Evolutionary conservation across 1,140 invertebrate species (phyloP), one percentile per base, ranked within the genome.

Genomic region (Calliopsis andreniformis): DNA sequence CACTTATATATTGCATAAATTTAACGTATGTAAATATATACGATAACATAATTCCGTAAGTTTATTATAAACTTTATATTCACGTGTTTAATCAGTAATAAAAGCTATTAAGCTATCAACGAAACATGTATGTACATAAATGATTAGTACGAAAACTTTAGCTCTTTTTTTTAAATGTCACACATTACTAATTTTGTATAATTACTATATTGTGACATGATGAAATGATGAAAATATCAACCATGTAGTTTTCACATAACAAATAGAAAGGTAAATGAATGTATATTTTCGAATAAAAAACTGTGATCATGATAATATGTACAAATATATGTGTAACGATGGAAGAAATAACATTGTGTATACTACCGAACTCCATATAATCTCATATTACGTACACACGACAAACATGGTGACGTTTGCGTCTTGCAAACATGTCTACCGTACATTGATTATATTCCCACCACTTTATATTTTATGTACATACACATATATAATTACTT

Each of bases 371-470:
- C 62, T 67, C 42, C 55, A 42, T 69, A 58, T 76, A 76, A 76
- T 42, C 63, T 69, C 73, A 69, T 76, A 76, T 69, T 76, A 67
- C 77, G 51, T 45, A 63, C 67, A 69, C 47, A 70, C 64, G 64
- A 76, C 47, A 39, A 67, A 58, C 69, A 77, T 59, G 43, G 64
- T 70, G 64, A 77, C 75, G 75, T 77, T 82, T 85, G 78, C 79
- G 72, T 84, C 73, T 72, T 59, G 56, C 72, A 71, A 78, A 75
- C 68, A 77, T 82, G 79, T 81, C 72, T 67, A 47, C 68, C 58
- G 72, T 73, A 77, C 84, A 86, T 84, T 83, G 80, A 86, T 86
- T 84, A 84, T 71, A 80, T 84, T 84, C 72, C 82, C 78, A 83
- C 82, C 80, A 86, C 84, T 86, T 80, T 84, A 77, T 42, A n/a